phyloP scores from a whole-genome alignment of 2,797 vertebrate genomes.

The Alfaro cultratus region DNA sequence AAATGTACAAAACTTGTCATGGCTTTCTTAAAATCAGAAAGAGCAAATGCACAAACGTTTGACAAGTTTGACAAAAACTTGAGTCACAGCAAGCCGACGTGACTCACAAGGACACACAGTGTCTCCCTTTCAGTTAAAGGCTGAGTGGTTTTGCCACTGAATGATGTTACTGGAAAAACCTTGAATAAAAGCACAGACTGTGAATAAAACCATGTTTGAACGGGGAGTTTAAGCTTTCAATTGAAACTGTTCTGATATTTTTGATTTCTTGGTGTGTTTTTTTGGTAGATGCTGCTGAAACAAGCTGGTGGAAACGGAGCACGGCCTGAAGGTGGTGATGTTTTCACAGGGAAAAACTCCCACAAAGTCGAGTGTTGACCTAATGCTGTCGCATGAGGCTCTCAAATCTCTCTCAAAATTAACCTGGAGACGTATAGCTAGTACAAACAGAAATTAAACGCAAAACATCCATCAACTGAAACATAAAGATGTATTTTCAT shows the following conservation, averaged over 20 bases:
- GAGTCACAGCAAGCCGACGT: conserved; percentile 18
- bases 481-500: conserved; percentile 38
- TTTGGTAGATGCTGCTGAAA: conserved; percentile 66
- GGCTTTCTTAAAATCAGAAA: background rate
- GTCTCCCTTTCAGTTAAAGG: conserved; percentile 15
- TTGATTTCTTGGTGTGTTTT: conserved; percentile 36
- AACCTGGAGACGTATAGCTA: conserved; percentile 25
- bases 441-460: conserved; percentile 12
- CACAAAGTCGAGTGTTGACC: conserved; percentile 33
- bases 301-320: conserved; percentile 56
- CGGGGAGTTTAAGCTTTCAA: conserved; percentile 16
- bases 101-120: conserved; percentile 49
- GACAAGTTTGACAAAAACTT: conserved; percentile 18
- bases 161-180: conserved; percentile 17
- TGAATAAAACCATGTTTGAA: conserved; percentile 2
- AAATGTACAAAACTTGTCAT: background rate
- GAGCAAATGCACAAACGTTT: conserved; percentile 4
- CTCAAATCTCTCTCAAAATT: conserved; percentile 16
- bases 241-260: conserved; percentile 19
- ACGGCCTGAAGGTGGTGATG: conserved; percentile 68
- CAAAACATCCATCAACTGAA: conserved; percentile 37
- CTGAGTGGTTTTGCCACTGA: conserved; percentile 12
- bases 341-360: conserved; percentile 60
- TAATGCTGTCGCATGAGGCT: conserved; percentile 31
- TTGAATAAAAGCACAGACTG: conserved; percentile 28